A percentile compares a stretch with the other conserved stretches of the same genome.
These are phyloP conservation scores for Siphlonurus alternatus DNA, from an alignment of 2,888 invertebrate species.

Conservation along the genomic window DNA sequence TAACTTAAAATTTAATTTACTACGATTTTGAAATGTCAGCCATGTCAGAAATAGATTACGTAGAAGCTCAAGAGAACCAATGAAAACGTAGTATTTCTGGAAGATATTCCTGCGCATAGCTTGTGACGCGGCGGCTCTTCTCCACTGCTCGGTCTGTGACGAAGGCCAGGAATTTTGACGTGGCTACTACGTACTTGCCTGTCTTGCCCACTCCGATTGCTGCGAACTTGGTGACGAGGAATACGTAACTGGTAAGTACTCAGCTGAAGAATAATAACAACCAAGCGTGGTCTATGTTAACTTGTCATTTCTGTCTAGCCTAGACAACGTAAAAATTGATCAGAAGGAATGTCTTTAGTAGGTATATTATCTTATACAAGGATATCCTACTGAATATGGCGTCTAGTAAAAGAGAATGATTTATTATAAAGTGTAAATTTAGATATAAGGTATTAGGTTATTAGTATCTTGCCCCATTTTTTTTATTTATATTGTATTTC, in stretches of 20 bases:
- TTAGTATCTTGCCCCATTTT: too few species aligned
- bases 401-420: constrained; percentile 19
- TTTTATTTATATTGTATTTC: too few species aligned
- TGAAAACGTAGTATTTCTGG: not conserved
- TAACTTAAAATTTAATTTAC: not conserved
- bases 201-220: constrained; percentile 84
- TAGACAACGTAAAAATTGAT: constrained; percentile 16
- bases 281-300: constrained; percentile 28
- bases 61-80: not conserved
- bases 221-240: constrained; percentile 88
- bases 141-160: constrained; percentile 62
- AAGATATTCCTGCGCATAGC: not conserved
- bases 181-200: constrained; percentile 85
- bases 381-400: constrained; percentile 27
- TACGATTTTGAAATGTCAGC: not conserved
- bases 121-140: constrained; percentile 41
- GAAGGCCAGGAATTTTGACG: constrained; percentile 75
- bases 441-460: too few species aligned
- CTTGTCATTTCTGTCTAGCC: not conserved
- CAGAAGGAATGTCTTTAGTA: not conserved
- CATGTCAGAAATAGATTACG: not conserved
- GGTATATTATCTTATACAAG: not conserved
- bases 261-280: constrained; percentile 44
- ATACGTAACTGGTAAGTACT: constrained; percentile 86
- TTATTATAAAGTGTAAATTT: constrained; percentile 6